Evolutionary conservation across 2,888 invertebrate genomes (phyloP).

Genomic region (Matsumyia berberina): DNA sequence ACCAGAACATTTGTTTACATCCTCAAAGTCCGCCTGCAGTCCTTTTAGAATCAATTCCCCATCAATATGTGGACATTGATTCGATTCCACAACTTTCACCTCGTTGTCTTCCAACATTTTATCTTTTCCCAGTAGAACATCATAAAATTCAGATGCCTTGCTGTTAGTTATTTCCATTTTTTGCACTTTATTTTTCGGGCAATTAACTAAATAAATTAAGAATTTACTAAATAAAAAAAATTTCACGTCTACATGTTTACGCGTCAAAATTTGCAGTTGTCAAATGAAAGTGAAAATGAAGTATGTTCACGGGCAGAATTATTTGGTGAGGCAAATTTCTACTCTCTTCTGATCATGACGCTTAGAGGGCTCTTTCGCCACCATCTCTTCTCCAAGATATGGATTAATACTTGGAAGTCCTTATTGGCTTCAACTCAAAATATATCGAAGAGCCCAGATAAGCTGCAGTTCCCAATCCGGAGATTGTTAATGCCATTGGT

Average conservation of each 20-base stretch:
- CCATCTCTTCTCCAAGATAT: too few species aligned
- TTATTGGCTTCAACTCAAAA: too few species aligned
- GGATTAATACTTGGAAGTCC: too few species aligned
- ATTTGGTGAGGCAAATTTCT: neutral
- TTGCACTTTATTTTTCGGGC: conserved; percentile 3
- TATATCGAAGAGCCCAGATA: too few species aligned
- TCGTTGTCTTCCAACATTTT: neutral
- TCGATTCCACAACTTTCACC: neutral
- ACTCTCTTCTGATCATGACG: too few species aligned
- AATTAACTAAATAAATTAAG: conserved; percentile 37
- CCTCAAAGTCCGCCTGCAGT: neutral
- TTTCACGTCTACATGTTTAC: conserved; percentile 73
- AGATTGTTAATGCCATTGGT: too few species aligned
- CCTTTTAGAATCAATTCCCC: neutral
- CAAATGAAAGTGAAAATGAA: neutral
- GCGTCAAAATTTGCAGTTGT: conserved; percentile 45
- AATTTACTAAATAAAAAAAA: conserved; percentile 15
- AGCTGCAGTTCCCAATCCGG: too few species aligned
- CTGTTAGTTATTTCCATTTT: conserved; percentile 39
- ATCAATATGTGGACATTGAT: conserved; percentile 61
- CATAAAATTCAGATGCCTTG: neutral
- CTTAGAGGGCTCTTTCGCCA: too few species aligned
- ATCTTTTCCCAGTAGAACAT: neutral
- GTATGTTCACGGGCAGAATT: conserved; percentile 5
- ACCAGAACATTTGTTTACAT: conserved; percentile 43